These are phyloP conservation scores for Benthosema pterotum DNA, from an alignment of 2,797 vertebrate genomes.

Conservation along the genomic window DNA sequence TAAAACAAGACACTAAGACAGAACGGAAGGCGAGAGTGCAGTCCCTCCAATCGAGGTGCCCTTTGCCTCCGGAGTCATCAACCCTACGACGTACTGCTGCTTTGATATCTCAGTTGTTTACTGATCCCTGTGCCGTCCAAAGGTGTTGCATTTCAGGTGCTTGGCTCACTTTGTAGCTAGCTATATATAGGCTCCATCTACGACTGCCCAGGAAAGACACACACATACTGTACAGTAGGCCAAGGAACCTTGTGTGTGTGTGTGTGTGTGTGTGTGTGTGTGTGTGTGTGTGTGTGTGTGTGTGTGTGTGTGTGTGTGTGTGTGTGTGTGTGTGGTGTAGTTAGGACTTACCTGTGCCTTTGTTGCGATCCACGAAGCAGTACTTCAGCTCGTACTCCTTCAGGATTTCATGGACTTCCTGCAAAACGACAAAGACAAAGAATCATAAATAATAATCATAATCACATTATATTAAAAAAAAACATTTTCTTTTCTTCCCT, in stretches of 20 bases:
- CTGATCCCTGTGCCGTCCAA: conserved; percentile 49
- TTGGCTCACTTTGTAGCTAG: conserved; percentile 34
- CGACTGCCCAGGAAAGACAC: conserved; percentile 68
- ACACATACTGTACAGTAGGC: conserved; percentile 10
- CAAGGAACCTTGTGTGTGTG: conserved; percentile 27
- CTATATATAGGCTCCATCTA: conserved; percentile 71
- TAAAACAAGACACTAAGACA: no score
- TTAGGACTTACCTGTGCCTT: conserved; percentile 91
- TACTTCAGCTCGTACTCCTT: conserved; percentile 96
- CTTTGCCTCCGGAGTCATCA: conserved; percentile 2
- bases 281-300: not conserved
- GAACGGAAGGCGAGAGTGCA: no score
- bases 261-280: not conserved
- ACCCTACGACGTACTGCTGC: conserved; percentile 28
- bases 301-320: not conserved
- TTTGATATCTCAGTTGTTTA: conserved; percentile 72
- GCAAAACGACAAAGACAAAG: conserved; percentile 46
- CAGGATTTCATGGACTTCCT: conserved; percentile 96
- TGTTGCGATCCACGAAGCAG: conserved; percentile 98
- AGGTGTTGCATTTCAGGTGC: conserved; percentile 68
- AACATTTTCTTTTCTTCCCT: no score
- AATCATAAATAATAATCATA: no score
- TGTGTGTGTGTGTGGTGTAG: not conserved
- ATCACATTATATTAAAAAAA: not conserved
- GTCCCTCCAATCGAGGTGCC: conserved; percentile 17